Base-by-base conservation (phyloP, 1,140 invertebrate genomes). In the Temnothorax curvispinosus region DNA sequence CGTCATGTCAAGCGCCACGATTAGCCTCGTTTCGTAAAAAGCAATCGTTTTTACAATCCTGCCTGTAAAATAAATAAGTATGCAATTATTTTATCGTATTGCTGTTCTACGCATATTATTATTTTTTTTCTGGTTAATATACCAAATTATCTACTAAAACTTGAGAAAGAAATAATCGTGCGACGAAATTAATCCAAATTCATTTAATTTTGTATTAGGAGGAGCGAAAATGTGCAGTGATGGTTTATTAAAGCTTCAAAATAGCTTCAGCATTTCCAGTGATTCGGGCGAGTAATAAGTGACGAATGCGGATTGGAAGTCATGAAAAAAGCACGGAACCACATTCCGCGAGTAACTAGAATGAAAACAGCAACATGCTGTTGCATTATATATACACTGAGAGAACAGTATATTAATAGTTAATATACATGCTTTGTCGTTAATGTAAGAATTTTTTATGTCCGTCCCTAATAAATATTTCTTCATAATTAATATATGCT, bases 291-390 rank as follows among this genome's bases (percentile, higher is more conserved):
- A 80, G n/a, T 77, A 44, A 35, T 77, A 78, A 80, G 62, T 27
- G 50, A 78, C 38, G 18, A 41, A 69, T 56, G 47, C 21, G 21
- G 8, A 69, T 54, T 69, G 1, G 47, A 52, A 78, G 1, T 5
- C 4, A 47, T 62, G 15, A 21, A 65, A 78, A 77, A 54, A 38
- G 5, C 6, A 5, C 15, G n/a, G 15, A 27, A 44, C 62, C 21
- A 69, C 77, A 80, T 80, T 80, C 77, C 77, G 35, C 2, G 77
- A 69, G 2, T 67, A 67, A 80, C 38, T 67, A 80, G n/a, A 80
- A 69, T 69, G 62, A 80, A 80, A 80, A 78, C 11, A 67, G 76
- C 11, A 52, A 44, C 18, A 11, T 41, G 64, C 3, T 38, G 44
- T 65, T 78, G 47, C 50, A 52, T 60, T 21, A 21, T 21, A 21